Evolutionary conservation across 2,797 vertebrate species (phyloP).

Genomic region (Myiothlypis chrysogaster): DNA sequence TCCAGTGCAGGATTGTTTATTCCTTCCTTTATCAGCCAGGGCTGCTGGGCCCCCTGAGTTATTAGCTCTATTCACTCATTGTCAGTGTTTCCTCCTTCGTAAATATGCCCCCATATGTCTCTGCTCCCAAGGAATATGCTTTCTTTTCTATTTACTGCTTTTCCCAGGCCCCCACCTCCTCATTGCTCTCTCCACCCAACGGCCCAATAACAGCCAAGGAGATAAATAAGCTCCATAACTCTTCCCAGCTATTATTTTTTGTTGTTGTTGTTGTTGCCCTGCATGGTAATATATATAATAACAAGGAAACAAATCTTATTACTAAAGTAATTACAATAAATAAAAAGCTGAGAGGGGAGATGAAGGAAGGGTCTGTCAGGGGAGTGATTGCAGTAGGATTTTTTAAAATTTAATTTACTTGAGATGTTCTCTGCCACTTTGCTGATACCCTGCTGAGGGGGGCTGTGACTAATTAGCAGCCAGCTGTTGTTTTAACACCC

Average conservation of each 20-base stretch:
- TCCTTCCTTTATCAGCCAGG: constrained; percentile 54
- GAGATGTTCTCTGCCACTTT: constrained; percentile 40
- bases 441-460: constrained; percentile 44
- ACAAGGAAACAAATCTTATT: constrained; percentile 79
- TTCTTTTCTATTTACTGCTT: constrained; percentile 72
- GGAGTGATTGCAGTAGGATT: constrained; percentile 68
- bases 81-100: constrained; percentile 65
- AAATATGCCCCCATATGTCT: constrained; percentile 65
- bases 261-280: constrained; percentile 58
- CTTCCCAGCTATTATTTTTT: constrained; percentile 68
- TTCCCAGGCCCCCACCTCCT: constrained; percentile 17
- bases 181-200: constrained; percentile 9
- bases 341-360: constrained; percentile 69
- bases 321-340: constrained; percentile 79
- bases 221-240: constrained; percentile 80
- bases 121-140: constrained; percentile 52
- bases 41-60: constrained; percentile 65
- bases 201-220: constrained; percentile 69
- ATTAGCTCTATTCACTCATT: constrained; percentile 65
- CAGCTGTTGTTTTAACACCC: constrained; percentile 52
- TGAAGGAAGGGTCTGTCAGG: constrained; percentile 56
- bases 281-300: constrained; percentile 73
- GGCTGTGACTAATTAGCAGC: constrained; percentile 67
- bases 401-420: constrained; percentile 71
- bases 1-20: constrained; percentile 48